phyloP scores from a whole-genome alignment of 1,140 invertebrate genomes.

The Bombus soroeensis region DNA sequence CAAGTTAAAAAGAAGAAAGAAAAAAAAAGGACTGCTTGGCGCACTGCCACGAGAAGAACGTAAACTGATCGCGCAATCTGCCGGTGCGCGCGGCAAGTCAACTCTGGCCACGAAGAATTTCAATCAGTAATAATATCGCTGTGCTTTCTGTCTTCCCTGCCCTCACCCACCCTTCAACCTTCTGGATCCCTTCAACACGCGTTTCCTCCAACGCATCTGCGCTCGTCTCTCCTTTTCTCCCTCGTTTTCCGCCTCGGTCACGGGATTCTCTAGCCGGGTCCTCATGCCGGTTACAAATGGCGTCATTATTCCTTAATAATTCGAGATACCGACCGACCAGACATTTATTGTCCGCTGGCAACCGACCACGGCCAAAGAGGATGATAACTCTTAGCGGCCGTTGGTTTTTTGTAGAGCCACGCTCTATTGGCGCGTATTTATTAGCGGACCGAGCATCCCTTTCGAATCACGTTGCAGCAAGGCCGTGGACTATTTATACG shows the following conservation, averaged over 20 bases:
- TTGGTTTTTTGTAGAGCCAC: slow-evolving; percentile 10
- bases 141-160: slow-evolving; percentile 52
- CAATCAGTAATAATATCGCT: slow-evolving; percentile 71
- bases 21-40: slow-evolving; percentile 39
- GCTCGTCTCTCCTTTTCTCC: background rate
- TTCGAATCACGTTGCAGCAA: slow-evolving; percentile 21
- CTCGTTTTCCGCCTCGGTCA: background rate
- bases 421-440: slow-evolving; percentile 62
- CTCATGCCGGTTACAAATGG: slow-evolving; percentile 69
- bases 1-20: background rate
- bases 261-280: slow-evolving; percentile 37
- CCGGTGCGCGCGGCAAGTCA: slow-evolving; percentile 68
- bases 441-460: slow-evolving; percentile 22
- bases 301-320: slow-evolving; percentile 73
- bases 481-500: slow-evolving; percentile 56
- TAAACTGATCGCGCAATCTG: slow-evolving; percentile 71
- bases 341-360: slow-evolving; percentile 60
- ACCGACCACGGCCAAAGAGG: slow-evolving; percentile 4
- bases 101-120: slow-evolving; percentile 71
- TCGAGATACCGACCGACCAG: slow-evolving; percentile 60
- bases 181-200: background rate
- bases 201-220: background rate
- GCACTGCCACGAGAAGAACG: slow-evolving; percentile 64
- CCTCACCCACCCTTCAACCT: background rate
- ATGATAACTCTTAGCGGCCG: slow-evolving; percentile 43